Evolutionary conservation across 92 coral and sea anemone species (phyloP).

Genomic region (Epizoanthus illoricatus): DNA sequence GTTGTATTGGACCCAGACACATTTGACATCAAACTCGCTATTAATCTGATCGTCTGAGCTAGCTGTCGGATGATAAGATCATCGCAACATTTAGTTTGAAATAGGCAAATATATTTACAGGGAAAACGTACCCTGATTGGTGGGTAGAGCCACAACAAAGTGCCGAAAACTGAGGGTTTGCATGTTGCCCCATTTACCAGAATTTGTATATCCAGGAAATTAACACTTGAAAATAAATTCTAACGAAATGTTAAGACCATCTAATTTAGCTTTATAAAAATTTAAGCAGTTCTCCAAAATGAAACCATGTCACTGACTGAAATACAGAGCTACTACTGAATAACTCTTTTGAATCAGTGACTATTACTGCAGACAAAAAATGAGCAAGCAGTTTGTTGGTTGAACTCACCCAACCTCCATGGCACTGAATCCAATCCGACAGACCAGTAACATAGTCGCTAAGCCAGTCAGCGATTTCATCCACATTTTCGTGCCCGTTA

Average conservation of each 20-base stretch:
- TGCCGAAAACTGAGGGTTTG: not conserved
- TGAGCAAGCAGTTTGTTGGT: not conserved
- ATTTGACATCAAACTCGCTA: not conserved
- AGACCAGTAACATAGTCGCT: slow-evolving; percentile 69
- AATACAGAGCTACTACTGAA: not conserved
- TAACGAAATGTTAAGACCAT: not conserved
- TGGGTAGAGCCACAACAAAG: not conserved
- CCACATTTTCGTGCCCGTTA: slow-evolving; percentile 63
- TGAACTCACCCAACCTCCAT: slow-evolving; percentile 87
- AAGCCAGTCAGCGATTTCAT: slow-evolving; percentile 66
- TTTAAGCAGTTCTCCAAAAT: too few relatives aligned
- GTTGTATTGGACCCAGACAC: not conserved
- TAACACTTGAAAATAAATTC: not conserved
- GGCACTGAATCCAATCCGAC: slow-evolving; percentile 68
- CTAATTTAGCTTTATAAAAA: not conserved
- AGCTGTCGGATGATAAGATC: slow-evolving; percentile 4
- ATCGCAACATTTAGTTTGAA: not conserved
- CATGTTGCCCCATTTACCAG: not conserved
- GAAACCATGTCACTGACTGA: not conserved
- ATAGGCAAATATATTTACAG: slow-evolving; percentile 9
- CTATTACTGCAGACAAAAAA: not conserved
- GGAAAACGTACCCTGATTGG: slow-evolving; percentile 19
- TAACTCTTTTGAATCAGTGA: not conserved
- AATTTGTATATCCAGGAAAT: not conserved
- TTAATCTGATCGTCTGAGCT: not conserved